Evolutionary conservation across 2,113 vertebrate species (phyloP), one percentile per base, ranked within the genome.

Genomic region (Cyanoderma ruficeps): DNA sequence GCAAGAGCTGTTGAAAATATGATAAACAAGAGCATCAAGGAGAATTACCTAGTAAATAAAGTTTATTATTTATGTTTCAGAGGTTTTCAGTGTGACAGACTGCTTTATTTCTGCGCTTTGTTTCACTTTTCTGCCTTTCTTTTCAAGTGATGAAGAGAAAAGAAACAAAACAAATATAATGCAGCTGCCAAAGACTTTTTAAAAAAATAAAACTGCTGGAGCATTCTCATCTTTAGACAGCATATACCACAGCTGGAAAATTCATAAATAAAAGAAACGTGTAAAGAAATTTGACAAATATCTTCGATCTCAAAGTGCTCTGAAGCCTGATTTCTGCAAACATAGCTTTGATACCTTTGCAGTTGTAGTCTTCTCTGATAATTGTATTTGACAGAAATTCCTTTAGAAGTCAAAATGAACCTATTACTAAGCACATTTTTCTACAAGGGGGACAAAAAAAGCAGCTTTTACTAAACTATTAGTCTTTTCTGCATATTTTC

Each of bases 371-470:
- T 90, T 93, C 28, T 27, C 76, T 46, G 50, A 60, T 94, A 93
- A 92, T 42, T 71, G 8, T 23, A 50, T 92, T 88, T 93, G 88
- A 89, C 72, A 94, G 57, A 91, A 93, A 81, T 89, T 70, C 50
- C 57, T 92, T 95, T 28, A 89, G 37, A 88, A 92, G 56, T 71
- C 52, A 89, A 82, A 91, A 91, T 33, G 56, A 92, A 80, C 39
- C 63, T 83, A 50, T 67, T 90, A 63, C 69, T 83, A 68, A 87
- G 52, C 37, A 71, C 10, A 39, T 87, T 94, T 94, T 81, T 23
- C 69, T 78, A 60, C 60, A 72, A 55, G 6, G 10, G 16, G 24
- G 4, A 27, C 6, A 37, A 39, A 76, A 81, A 81, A 18, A 19
- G 5, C 30, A 74, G 8, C 15, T 85, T 94, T 91, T 85, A 63